Evolutionary conservation across 2,113 vertebrate genomes (phyloP).

Genomic region (Panthera leo): DNA sequence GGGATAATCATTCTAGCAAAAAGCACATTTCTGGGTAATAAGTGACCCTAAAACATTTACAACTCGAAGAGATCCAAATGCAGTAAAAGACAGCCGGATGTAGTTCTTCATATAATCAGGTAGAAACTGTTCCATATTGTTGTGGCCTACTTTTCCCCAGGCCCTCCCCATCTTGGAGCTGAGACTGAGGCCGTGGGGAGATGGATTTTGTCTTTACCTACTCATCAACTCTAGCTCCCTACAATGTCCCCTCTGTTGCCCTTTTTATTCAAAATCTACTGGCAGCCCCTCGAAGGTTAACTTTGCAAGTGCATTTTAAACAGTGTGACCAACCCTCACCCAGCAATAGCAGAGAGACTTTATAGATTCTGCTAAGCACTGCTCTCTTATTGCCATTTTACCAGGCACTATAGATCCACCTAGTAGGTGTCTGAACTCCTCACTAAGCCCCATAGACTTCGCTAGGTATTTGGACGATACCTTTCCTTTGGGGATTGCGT

Average conservation of each 20-base stretch:
- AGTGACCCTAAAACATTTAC: background rate
- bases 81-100: background rate
- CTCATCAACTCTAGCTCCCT: background rate
- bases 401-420: background rate
- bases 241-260: background rate
- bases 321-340: background rate
- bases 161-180: background rate
- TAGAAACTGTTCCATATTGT: background rate
- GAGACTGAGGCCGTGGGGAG: background rate
- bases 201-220: background rate
- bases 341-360: background rate
- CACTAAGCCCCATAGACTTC: background rate
- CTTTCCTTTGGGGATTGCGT: background rate
- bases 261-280: background rate
- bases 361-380: background rate
- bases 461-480: background rate
- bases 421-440: background rate
- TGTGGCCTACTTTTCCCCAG: background rate
- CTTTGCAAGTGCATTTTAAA: background rate
- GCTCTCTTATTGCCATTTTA: background rate
- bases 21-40: conserved; percentile 32
- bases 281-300: background rate
- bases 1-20: conserved; percentile 28
- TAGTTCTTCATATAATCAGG: background rate
- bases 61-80: background rate